Base-by-base conservation (phyloP, 2,888 invertebrate genomes). In the Eupeodes luniger region DNA sequence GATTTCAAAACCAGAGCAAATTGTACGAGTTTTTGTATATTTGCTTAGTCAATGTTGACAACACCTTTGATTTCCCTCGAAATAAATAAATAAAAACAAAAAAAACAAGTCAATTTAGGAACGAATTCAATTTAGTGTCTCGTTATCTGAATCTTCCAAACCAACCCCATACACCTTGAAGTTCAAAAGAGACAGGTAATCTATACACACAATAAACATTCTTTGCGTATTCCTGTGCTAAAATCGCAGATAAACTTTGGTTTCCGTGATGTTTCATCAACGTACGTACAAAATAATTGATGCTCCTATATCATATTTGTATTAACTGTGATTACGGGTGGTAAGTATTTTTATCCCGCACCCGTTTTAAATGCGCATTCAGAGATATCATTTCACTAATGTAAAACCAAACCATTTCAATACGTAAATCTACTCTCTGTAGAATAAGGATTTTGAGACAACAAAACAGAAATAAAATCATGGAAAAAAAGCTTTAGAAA, bases 391-490 rank as follows among this genome's bases (percentile, higher is more conserved):
- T 55, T 62, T 51, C 53, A 34, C 64, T 72, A 66, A 77, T 85
- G 76, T 53, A 70, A 78, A 76, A 76, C 59, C 76, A 47, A 78
- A 74, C 72, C 78, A 75, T 75, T 55, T 69, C 59, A 62, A 70
- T 51, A 57, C 55, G 47, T n/a, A 14, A 55, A 61, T 34, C 51
- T 36, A 5, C 5, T 51, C 66, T 36, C 16, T 49, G 19, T 44
- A 53, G 49, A 51, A 66, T 57, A 62, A 16, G 36, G 51, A 69
- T 57, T 61, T 27, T 51, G 40, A 57, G 27, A 47, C 59, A 40
- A 67, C 53, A 40, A 67, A 69, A 74, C 27, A 27, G 27, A 27
- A 27, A 27, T 27, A 64, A 78, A 78, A 7, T 27, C 27, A 82
- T 57, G 57, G 64, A 51, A 79, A 19, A 19, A 83, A 79, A 87